Percentiles rank a stretch among this genome's conserved stretches.
Evolutionary conservation across 2,113 vertebrate genomes (phyloP).

Genomic region (Esox niger): DNA sequence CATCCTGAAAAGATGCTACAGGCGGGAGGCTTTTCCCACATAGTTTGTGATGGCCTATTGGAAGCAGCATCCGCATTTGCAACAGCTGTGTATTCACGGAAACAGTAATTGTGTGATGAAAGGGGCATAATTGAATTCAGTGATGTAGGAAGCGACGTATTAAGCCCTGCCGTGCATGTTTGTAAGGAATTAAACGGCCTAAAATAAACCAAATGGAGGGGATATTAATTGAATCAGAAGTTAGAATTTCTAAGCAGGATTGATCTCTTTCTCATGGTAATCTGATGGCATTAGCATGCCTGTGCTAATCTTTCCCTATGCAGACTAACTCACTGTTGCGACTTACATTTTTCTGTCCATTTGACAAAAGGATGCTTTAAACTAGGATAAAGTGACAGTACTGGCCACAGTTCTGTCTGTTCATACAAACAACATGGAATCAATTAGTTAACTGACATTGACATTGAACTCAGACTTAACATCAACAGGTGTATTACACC

Average conservation of each 20-base stretch:
- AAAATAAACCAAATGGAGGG: conserved; percentile 15
- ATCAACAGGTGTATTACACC: not conserved
- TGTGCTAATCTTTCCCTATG: not conserved
- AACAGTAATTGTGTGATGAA: conserved; percentile 53
- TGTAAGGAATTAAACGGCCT: conserved; percentile 6
- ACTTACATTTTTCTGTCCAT: not conserved
- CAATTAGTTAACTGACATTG: not conserved
- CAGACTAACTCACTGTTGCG: not conserved
- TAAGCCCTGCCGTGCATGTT: conserved; percentile 17
- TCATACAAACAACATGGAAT: conserved; percentile 1
- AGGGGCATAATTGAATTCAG: conserved; percentile 56
- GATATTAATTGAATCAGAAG: conserved; percentile 24
- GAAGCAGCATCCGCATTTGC: conserved; percentile 19
- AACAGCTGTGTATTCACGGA: conserved; percentile 51
- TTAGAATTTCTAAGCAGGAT: not conserved
- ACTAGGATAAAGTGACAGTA: not conserved
- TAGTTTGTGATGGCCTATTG: conserved; percentile 13
- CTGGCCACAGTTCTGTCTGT: not conserved
- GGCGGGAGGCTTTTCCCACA: conserved; percentile 12
- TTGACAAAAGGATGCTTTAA: not conserved
- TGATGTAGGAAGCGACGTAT: conserved; percentile 35
- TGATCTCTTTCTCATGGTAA: not conserved
- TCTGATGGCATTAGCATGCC: not conserved
- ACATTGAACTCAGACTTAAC: not conserved
- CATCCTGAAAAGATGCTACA: not conserved